Percentiles rank a stretch among this genome's conserved stretches.
phyloP scores from a whole-genome alignment of 2,888 invertebrate species.

The Trissolcus brochymenae region DNA sequence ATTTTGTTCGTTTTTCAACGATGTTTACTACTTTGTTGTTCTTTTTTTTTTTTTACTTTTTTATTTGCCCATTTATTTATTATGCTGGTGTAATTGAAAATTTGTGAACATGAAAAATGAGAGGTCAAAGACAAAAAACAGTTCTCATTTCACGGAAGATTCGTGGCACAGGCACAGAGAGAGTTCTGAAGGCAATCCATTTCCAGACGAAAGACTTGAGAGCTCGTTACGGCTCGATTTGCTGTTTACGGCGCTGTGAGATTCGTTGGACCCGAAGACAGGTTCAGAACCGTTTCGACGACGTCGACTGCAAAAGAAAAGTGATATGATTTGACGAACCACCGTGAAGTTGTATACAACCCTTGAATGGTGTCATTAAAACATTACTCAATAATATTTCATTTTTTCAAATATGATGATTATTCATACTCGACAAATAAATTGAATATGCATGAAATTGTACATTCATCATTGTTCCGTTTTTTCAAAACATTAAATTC shows the following conservation, averaged over 20 bases:
- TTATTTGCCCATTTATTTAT: no score
- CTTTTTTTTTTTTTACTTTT: no score
- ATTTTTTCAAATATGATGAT: no score
- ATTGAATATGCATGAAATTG: no score
- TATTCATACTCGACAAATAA: no score
- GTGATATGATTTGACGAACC: constrained; percentile 14
- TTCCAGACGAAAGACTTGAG: constrained; percentile 47
- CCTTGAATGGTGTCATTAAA: constrained; percentile 27
- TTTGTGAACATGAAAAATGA: constrained; percentile 5
- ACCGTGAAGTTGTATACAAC: constrained; percentile 10
- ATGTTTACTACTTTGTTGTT: no score
- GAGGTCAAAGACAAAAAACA: constrained; percentile 13
- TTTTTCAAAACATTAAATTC: no score
- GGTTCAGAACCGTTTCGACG: constrained; percentile 38
- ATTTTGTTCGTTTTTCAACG: no score
- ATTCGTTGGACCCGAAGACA: constrained; percentile 45
- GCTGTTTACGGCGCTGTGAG: constrained; percentile 53
- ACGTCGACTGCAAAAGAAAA: constrained; percentile 38
- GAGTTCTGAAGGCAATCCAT: constrained; percentile 45
- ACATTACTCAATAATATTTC: neutral
- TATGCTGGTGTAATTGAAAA: neutral
- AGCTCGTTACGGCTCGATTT: constrained; percentile 55
- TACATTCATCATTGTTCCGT: neutral
- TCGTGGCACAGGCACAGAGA: constrained; percentile 24
- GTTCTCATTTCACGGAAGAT: constrained; percentile 25